Base-by-base conservation (phyloP, 2,888 invertebrate genomes). In the Galerucella nymphaeae region DNA sequence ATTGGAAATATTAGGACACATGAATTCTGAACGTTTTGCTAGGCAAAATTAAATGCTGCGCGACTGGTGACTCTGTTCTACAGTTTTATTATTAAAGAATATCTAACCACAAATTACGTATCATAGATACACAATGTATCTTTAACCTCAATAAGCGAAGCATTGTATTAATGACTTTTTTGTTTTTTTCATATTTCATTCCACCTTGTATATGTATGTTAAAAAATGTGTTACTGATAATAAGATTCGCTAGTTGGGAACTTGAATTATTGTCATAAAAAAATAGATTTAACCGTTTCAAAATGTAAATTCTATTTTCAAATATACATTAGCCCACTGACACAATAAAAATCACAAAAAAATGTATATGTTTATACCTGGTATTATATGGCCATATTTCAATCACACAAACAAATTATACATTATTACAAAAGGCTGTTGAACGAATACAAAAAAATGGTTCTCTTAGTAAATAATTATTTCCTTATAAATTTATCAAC, bases 351-450 rank as follows among this genome's bases (percentile, higher is more conserved):
- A 53, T 53, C 50, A 50, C 50, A 65, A 65, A 50, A 53, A 16
- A 38, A 1, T 55, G n/a, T 53, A 50, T 16, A 61, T 62, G 42
- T 62, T 42, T 20, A 65, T 65, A 53, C 38, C 65, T 65, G 65
- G 38, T 65, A 65, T 30, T 65, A 16, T 65, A 65, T 65, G 65
- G 38, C 65, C 50, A 53, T 65, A 53, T 41, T 61, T 41, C 38
- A 38, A 38, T 53, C 53, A 53, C 11, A 53, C 53, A 53, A 53
- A 53, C 53, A 53, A 53, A 53, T 53, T 53, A 53, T 53, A 53
- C 16, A 16, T 18, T 10, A 53, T 53, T 18, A 10, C 18, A 53
- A 18, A 48, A 48, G 8, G 18, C 53, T 53, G 16, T 53, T 53
- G 30, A 9, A 38, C 9, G 8, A 38, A 38, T 38, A 38, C 6